Conservation (phyloP, 2,888 invertebrate genomes). For the Pseudeuparius sepicola region DNA sequence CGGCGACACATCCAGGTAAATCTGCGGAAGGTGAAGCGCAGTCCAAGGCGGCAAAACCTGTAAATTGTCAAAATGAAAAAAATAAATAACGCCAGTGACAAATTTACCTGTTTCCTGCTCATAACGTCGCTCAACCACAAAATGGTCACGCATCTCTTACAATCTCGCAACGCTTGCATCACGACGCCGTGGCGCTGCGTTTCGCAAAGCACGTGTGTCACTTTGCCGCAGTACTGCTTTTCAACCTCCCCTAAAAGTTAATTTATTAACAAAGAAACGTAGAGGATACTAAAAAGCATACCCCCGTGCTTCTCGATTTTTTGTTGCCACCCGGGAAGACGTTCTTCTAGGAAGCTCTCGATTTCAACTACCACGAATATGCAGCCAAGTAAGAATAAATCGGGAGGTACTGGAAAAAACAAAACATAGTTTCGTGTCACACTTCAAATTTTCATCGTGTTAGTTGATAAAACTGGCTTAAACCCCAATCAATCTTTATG, state of each 20-base stretch:
- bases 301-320: conserved; percentile 38
- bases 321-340: conserved; percentile 35
- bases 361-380: conserved; percentile 62
- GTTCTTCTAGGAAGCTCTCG: conserved; percentile 33
- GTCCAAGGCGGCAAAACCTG: conserved; percentile 82
- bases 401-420: conserved; percentile 56
- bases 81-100: no score
- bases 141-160: conserved; percentile 66
- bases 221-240: conserved; percentile 68
- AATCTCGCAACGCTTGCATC: conserved; percentile 67
- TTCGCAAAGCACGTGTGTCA: conserved; percentile 87
- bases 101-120: conserved; percentile 53
- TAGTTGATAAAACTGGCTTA: no score
- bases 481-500: no score
- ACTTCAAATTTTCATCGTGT: no score
- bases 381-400: conserved; percentile 85
- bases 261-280: neutral
- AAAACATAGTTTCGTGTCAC: no score
- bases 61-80: no score
- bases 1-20: conserved; percentile 54
- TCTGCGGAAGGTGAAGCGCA: conserved; percentile 79
- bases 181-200: conserved; percentile 86
- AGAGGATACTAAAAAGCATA: conserved; percentile 16
- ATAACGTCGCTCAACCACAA: conserved; percentile 91
- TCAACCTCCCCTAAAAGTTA: conserved; percentile 66